Conservation (phyloP, 2,888 invertebrate genomes). For the Spicauda simplicius region DNA sequence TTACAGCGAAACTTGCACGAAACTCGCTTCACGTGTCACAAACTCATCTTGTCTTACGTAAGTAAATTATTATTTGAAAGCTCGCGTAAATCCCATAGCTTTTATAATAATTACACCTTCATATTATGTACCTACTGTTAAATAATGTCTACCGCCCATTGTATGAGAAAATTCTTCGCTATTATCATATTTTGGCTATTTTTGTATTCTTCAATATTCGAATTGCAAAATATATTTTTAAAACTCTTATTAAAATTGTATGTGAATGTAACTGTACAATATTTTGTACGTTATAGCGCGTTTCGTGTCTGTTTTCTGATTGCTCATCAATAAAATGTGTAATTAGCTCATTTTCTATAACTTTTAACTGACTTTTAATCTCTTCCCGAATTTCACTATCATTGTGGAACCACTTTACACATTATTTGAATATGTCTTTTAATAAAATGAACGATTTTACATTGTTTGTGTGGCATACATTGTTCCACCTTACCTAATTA, state of each 20-base stretch:
- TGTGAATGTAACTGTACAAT: too few relatives aligned
- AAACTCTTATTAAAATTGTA: too few relatives aligned
- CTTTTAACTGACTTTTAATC: constrained; percentile 30
- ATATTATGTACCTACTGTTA: neutral
- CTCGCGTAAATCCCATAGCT: constrained; percentile 35
- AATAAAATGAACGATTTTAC: constrained; percentile 22
- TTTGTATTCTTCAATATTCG: too few relatives aligned
- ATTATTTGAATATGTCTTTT: constrained; percentile 44
- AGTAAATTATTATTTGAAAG: neutral
- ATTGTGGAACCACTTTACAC: constrained; percentile 52
- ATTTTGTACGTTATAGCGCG: neutral
- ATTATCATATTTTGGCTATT: too few relatives aligned
- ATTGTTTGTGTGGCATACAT: constrained; percentile 29
- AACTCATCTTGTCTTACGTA: neutral
- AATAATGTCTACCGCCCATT: neutral
- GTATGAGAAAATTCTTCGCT: neutral
- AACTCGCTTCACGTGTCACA: constrained; percentile 1
- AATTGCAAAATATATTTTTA: too few relatives aligned
- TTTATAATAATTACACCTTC: neutral
- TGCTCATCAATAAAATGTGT: neutral
- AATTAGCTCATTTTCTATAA: constrained; percentile 17
- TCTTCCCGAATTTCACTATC: constrained; percentile 51
- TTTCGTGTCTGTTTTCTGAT: constrained; percentile 4
- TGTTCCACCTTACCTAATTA: neutral
- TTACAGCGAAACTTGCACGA: constrained; percentile 2